phyloP scores from a whole-genome alignment of 2,888 invertebrate species.

The Limnephilus lunatus region DNA sequence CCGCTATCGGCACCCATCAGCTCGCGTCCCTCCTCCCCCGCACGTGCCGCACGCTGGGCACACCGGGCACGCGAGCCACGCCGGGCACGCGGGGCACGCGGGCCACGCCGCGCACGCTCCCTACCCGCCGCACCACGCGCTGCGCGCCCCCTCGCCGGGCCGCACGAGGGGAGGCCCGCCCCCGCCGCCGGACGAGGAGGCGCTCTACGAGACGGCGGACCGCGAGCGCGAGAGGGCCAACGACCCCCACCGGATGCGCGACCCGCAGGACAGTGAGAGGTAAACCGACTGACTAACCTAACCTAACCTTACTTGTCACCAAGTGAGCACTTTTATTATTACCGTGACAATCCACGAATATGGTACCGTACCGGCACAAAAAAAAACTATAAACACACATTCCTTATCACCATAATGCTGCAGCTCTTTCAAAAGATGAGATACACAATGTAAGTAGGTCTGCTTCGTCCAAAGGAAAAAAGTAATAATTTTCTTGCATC shows the following conservation, averaged over 20 bases:
- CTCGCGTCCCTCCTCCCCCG: slow-evolving; percentile 69
- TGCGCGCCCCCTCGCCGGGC: slow-evolving; percentile 77
- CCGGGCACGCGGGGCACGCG: slow-evolving; percentile 73
- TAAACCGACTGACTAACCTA: slow-evolving; percentile 72
- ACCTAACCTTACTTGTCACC: too few species aligned
- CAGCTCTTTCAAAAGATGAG: too few species aligned
- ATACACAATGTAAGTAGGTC: too few species aligned
- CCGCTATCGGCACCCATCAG: slow-evolving; percentile 77
- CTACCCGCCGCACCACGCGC: slow-evolving; percentile 76
- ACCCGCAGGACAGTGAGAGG: slow-evolving; percentile 94
- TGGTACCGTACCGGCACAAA: too few species aligned
- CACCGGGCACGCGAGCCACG: slow-evolving; percentile 74
- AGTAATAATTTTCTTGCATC: too few species aligned
- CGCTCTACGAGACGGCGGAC: slow-evolving; percentile 92
- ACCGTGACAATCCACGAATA: too few species aligned
- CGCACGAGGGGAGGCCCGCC: slow-evolving; percentile 65
- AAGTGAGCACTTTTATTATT: too few species aligned
- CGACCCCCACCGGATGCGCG: slow-evolving; percentile 83
- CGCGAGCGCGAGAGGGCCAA: slow-evolving; percentile 79
- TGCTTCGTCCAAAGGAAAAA: too few species aligned
- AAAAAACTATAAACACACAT: too few species aligned
- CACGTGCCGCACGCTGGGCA: slow-evolving; percentile 74
- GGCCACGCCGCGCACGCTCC: slow-evolving; percentile 74
- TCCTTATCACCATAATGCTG: too few species aligned
- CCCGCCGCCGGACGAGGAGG: slow-evolving; percentile 84